A percentile compares a stretch with the other conserved stretches of the same genome.
phyloP scores from a whole-genome alignment of 2,797 vertebrate species.

The Pseudochromis fuscus region DNA sequence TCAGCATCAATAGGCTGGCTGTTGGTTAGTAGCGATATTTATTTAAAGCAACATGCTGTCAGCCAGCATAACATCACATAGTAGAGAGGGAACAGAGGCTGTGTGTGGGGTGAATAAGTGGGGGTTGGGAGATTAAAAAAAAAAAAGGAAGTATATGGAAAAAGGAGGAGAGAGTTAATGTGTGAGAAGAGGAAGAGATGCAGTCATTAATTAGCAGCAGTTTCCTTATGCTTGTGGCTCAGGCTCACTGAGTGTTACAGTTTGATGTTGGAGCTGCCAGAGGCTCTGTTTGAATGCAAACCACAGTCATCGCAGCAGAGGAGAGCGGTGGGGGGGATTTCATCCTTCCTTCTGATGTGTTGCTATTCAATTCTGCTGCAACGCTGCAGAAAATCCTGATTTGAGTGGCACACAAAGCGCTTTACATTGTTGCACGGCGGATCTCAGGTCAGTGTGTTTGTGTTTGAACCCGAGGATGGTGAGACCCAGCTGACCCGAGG shows the following conservation, averaged over 20 bases:
- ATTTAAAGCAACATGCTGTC: slow-evolving; percentile 81
- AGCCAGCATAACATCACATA: slow-evolving; percentile 70
- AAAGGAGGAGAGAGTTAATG: slow-evolving; percentile 28
- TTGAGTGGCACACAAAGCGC: too few species aligned
- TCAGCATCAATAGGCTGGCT: slow-evolving; percentile 41
- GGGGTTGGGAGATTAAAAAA: slow-evolving; percentile 40
- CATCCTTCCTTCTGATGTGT: too few species aligned
- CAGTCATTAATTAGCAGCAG: slow-evolving; percentile 19
- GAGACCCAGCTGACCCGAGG: neutral
- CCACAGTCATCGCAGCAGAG: neutral
- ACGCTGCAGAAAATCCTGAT: too few species aligned
- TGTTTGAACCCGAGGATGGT: too few species aligned
- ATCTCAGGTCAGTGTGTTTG: too few species aligned
- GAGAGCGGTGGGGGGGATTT: neutral
- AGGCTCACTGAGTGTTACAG: neutral
- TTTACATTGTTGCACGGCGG: too few species aligned
- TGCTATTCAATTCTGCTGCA: too few species aligned
- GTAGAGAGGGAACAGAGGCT: slow-evolving; percentile 16
- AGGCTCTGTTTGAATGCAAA: slow-evolving; percentile 10
- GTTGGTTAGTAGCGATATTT: slow-evolving; percentile 69
- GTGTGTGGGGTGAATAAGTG: slow-evolving; percentile 20
- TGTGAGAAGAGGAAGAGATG: slow-evolving; percentile 38
- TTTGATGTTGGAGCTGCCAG: slow-evolving; percentile 6
- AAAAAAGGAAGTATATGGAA: slow-evolving; percentile 30
- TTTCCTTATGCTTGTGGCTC: slow-evolving; percentile 12